Base-by-base conservation (phyloP, 2,888 invertebrate species). In the Cepaea hortensis region DNA sequence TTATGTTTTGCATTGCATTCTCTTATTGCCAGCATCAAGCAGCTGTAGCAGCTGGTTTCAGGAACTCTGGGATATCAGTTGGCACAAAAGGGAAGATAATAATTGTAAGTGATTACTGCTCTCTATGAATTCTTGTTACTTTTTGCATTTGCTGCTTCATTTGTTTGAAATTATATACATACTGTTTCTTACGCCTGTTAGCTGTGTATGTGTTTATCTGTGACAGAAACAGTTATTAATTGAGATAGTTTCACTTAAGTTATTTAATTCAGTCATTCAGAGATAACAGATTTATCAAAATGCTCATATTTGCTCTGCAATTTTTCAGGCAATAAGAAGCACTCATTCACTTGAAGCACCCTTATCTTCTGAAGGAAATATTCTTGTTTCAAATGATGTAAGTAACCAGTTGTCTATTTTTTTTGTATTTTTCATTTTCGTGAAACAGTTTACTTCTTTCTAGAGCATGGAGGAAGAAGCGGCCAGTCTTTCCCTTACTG, bases 11-110 rank as follows among this genome's bases (percentile, higher is more conserved):
- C 23, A 55, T 20, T 61, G 0, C 55, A 11, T 81, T 46, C 20
- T 81, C 65, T 81, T 61, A 0, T 86, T 92, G 93, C 79, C 90
- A 95, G 95, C 94, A 94, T 87, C 91, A 92, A 23, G 91, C 91
- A 87, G 94, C 95, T 61, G 92, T 95, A 50, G 93, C 93, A 55
- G 93, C 94, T 86, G 95, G 95, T 3, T 95, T 95, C 89, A 91
- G 95, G 85, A 95, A 95, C 90, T 95, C 95, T 65, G 95, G 95
- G 62, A 93, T 95, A 15, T 94, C 95, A 85, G 84, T 95, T 84
- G 94, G 95, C 20, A 94, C 94, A 85, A 93, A 93, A 85, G 95
- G 94, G 48, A 95, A 95, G 90, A 93, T 95, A 84, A 95, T 94
- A 68, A 89, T 94, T 81, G 95, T 94, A 91, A 23, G 72, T 65